Base-by-base conservation (phyloP, 1,140 invertebrate genomes). In the Ceratina australensis region DNA sequence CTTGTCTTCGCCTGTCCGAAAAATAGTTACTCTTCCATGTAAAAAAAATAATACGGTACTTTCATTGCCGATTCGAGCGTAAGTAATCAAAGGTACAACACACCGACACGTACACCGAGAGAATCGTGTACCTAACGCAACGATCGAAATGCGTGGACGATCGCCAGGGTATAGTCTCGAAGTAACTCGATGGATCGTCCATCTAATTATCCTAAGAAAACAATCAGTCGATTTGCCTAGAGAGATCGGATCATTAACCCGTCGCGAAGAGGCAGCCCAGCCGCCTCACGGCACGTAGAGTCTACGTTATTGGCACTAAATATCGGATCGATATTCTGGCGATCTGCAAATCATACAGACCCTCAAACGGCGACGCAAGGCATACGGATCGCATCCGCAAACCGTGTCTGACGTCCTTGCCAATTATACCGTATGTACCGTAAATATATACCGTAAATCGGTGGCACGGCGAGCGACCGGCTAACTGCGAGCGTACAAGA, bases 391-490 rank as follows among this genome's bases (percentile, higher is more conserved):
- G 33, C 33, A 60, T 78, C 54, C 28, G 56, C 63, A 69, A 52
- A 59, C 56, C 24, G 42, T 26, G 1, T 24, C 56, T 33, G 63
- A 56, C 33, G 60, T 57, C 47, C 63, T 78, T 33, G 33, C 54
- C 77, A 74, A 72, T 75, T 82, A 82, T 50, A 75, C 66, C 22
- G 54, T 61, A 73, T 61, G 74, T 69, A 72, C 47, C 64, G 63
- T 54, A 66, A 65, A 72, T 57, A 73, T 67, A 79, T 69, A 67
- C 22, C 42, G 64, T 28, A 72, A 59, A 81, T 56, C 59, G 69
- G 61, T 26, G 22, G 49, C 63, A 20, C 42, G n/a, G 24, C 57
- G 63, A 64, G 63, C 20, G 42, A 56, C 74, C 71, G 47, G 47
- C 66, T 26, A 71, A 77, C 28, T 57, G 54, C 8, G 66, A 78